A percentile compares a stretch with the other conserved stretches of the same genome.
Evolutionary conservation across 2,797 vertebrate species (phyloP).

Genomic region (Serranus cabrilla): DNA sequence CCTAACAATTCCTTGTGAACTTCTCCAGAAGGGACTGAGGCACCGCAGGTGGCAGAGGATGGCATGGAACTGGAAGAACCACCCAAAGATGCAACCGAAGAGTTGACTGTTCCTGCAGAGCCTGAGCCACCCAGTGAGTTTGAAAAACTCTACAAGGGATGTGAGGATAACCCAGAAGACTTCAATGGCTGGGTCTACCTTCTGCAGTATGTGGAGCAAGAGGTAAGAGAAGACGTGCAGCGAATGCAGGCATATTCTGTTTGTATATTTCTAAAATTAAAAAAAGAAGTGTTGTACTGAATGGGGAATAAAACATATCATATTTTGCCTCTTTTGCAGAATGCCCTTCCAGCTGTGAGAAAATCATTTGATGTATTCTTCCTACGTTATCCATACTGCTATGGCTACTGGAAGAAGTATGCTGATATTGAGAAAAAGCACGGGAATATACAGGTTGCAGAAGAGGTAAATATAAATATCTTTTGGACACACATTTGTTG

Average conservation of each 20-base stretch:
- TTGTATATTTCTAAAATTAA: background rate
- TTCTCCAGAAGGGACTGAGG: conserved; percentile 68
- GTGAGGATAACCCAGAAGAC: conserved; percentile 95
- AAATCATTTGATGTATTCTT: conserved; percentile 96
- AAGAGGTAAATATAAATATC: conserved; percentile 90
- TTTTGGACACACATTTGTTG: background rate
- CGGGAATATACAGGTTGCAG: conserved; percentile 92
- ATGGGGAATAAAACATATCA: background rate
- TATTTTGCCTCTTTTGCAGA: conserved; percentile 79
- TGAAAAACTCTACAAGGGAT: conserved; percentile 94
- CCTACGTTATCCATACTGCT: conserved; percentile 96
- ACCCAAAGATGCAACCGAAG: conserved; percentile 84
- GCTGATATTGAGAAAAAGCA: conserved; percentile 97
- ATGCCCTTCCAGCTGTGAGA: conserved; percentile 90
- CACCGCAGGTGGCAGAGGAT: conserved; percentile 76
- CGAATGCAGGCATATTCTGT: background rate
- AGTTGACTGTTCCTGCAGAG: conserved; percentile 72
- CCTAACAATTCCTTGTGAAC: background rate
- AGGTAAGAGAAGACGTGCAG: conserved; percentile 85
- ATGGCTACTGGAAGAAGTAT: conserved; percentile 99
- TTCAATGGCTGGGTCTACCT: conserved; percentile 98
- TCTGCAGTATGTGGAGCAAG: conserved; percentile 97
- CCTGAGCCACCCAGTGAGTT: conserved; percentile 90
- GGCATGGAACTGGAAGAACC: conserved; percentile 87
- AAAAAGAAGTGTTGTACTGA: background rate